These are phyloP conservation scores for Frankliniella intonsa DNA, from an alignment of 2,888 invertebrate genomes.

Conservation along the genomic window DNA sequence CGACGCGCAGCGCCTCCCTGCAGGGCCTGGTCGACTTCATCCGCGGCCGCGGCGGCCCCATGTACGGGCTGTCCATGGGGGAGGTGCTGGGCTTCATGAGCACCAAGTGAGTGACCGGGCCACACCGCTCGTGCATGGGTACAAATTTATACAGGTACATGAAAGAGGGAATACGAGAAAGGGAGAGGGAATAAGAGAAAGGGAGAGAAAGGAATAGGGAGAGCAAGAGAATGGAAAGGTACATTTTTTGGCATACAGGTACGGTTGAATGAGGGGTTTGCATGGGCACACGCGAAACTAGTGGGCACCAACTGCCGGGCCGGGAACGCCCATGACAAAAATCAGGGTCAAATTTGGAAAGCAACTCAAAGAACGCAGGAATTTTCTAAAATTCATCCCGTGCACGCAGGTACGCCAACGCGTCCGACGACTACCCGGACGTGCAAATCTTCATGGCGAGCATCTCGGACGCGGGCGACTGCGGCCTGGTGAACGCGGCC, in stretches of 20 bases:
- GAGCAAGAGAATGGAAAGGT: too few relatives aligned
- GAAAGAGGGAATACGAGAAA: too few relatives aligned
- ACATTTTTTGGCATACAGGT: too few relatives aligned
- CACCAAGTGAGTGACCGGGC: conserved; percentile 27
- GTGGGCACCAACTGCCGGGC: too few relatives aligned
- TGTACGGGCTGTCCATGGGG: conserved; percentile 60
- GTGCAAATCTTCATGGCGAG: conserved; percentile 35
- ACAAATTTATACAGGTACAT: too few relatives aligned
- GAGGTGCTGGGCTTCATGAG: conserved; percentile 67
- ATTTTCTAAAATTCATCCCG: conserved; percentile 7
- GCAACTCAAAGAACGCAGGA: background rate
- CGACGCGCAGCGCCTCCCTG: conserved; percentile 59
- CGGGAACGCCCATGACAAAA: conserved; percentile 37
- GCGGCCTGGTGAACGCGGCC: conserved; percentile 36
- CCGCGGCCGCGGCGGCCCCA: conserved; percentile 59
- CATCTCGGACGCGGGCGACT: conserved; percentile 42
- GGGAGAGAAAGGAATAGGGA: too few relatives aligned
- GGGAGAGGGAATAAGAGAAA: too few relatives aligned
- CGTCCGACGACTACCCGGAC: conserved; percentile 33
- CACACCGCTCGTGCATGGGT: too few relatives aligned
- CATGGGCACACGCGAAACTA: too few relatives aligned
- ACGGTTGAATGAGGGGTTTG: too few relatives aligned
- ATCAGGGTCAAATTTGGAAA: conserved; percentile 33
- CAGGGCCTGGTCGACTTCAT: conserved; percentile 59
- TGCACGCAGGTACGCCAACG: background rate